Base-by-base conservation (phyloP, 2,888 invertebrate species). In the Lymantria dispar region DNA sequence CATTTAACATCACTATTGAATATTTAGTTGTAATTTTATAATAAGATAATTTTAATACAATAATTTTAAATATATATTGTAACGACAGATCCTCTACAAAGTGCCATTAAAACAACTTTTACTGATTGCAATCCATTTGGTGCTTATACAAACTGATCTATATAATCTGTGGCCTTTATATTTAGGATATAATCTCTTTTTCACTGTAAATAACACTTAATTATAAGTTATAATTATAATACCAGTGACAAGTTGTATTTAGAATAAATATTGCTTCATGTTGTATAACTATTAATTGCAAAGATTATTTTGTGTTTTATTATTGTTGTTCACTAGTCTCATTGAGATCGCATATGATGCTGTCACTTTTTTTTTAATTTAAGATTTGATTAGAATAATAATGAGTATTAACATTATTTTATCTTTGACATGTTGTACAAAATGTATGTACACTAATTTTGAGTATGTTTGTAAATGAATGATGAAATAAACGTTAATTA, bases 391-490 rank as follows among this genome's bases (percentile, higher is more conserved):
- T 62, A 68, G 41, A 43, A 31, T 67, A 55, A 63, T 77, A 73
- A 73, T 62, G 71, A 83, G 76, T 85, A 85, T 86, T 88, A 87
- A 87, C 84, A 81, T 74, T 71, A 64, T 64, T 42, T 22, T 68
- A 65, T 61, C 44, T 47, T 54, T 50, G 51, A 58, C 10, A 70
- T 77, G 74, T 78, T 88, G 88, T 89, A 88, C 87, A 88, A 86
- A 87, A 74, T 85, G 80, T 87, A 89, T 86, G 86, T 87, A 87
- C 84, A 78, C 80, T 54, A 68, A 77, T 74, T 22, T 73, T 51
- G 76, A 80, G 80, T 78, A 82, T 82, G 81, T 84, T 84, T 87
- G 85, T 88, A 87, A 87, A 87, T 87, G 75, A 76, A 87, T 84
- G 80, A 85, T 78, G 63, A 72, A 88, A 86, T 89, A 89, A 87